Percentiles rank a stretch among this genome's conserved stretches.
These are phyloP conservation scores for Hippocampus kuda DNA, from an alignment of 2,797 vertebrate species.

Conservation along the genomic window DNA sequence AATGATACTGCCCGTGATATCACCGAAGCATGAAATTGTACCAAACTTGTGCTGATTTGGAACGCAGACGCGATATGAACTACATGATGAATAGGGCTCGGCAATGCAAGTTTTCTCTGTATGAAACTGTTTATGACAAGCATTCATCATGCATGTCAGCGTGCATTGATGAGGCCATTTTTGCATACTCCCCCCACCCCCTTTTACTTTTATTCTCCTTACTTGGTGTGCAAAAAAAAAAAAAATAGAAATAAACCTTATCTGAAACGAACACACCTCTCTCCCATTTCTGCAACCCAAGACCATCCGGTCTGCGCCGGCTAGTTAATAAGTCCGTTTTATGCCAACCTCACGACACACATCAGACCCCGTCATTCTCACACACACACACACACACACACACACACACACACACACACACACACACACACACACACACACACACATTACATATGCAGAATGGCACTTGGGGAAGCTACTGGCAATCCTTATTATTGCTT, in stretches of 20 bases:
- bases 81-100: conserved; percentile 18
- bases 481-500: conserved; percentile 11
- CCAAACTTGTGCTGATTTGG: conserved; percentile 26
- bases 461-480: conserved; percentile 16
- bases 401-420: conserved; percentile 13
- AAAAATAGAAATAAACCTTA: conserved; percentile 37
- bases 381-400: conserved; percentile 2
- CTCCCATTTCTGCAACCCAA: conserved; percentile 25
- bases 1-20: conserved; percentile 23
- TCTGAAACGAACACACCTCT: conserved; percentile 45
- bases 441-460: conserved; percentile 46
- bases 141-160: conserved; percentile 13
- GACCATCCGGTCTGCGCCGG: conserved; percentile 54
- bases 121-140: conserved; percentile 15
- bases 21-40: conserved; percentile 33
- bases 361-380: conserved; percentile 33
- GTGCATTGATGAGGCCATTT: conserved; percentile 13
- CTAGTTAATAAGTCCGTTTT: conserved; percentile 56
- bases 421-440: conserved; percentile 8
- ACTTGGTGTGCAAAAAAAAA: not conserved
- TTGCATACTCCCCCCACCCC: not conserved
- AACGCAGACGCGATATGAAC: conserved; percentile 21
- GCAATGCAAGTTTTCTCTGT: conserved; percentile 8
- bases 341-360: conserved; percentile 49
- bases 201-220: not conserved